phyloP scores from a whole-genome alignment of 2,888 invertebrate genomes.

The Synergus umbraculus region DNA sequence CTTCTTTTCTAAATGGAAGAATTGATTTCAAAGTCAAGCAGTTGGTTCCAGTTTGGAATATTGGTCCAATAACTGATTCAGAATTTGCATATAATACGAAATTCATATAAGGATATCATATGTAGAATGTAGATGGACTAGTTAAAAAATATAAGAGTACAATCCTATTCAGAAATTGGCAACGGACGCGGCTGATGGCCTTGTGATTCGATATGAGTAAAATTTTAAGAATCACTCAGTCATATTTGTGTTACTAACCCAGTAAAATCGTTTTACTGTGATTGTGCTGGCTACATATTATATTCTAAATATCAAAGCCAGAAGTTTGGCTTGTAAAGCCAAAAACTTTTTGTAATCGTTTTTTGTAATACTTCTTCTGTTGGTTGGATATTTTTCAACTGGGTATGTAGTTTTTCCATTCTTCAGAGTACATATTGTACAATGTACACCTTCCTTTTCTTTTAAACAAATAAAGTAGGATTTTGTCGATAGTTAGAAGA shows the following conservation, averaged over 20 bases:
- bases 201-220: slow-evolving; percentile 35
- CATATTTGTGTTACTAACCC: slow-evolving; percentile 38
- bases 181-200: slow-evolving; percentile 13
- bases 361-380: neutral
- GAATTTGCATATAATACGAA: neutral
- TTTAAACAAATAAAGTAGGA: too few species aligned
- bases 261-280: slow-evolving; percentile 18
- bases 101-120: slow-evolving; percentile 3
- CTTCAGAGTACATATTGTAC: too few species aligned
- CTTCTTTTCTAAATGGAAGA: neutral
- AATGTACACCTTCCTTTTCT: too few species aligned
- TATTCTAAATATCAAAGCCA: neutral
- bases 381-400: neutral
- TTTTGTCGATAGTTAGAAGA: too few species aligned
- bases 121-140: neutral
- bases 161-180: slow-evolving; percentile 36
- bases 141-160: slow-evolving; percentile 24
- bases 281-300: slow-evolving; percentile 8
- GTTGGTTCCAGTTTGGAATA: too few species aligned
- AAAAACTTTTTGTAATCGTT: neutral
- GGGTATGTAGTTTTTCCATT: neutral
- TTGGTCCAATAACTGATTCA: neutral
- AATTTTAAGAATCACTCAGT: slow-evolving; percentile 17
- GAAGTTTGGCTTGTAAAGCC: neutral
- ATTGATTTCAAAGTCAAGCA: neutral